Conservation (phyloP, 1,140 invertebrate species). For the Drosophila pseudoobscura region DNA sequence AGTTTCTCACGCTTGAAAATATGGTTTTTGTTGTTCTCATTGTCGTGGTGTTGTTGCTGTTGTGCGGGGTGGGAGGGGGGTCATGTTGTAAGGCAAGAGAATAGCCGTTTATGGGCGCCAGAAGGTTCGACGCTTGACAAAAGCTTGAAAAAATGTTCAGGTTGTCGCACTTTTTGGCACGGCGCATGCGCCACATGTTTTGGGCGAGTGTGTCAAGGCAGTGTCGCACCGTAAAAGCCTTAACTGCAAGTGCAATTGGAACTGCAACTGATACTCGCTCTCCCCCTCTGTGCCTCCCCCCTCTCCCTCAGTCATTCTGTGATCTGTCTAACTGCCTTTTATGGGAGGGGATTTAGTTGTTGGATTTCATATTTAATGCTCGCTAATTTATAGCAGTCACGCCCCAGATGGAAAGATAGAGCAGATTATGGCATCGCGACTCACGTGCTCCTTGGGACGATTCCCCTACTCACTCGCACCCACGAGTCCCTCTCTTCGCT, state of each 20-base stretch:
- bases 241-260: slow-evolving; percentile 40
- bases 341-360: slow-evolving; percentile 60
- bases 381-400: slow-evolving; percentile 67
- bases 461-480: neutral
- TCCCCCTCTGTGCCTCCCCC: neutral
- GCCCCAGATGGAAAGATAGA: slow-evolving; percentile 28
- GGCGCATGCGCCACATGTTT: slow-evolving; percentile 73
- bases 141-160: slow-evolving; percentile 28
- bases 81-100: slow-evolving; percentile 61
- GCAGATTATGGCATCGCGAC: slow-evolving; percentile 2
- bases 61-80: neutral
- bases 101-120: slow-evolving; percentile 72
- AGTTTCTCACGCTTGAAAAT: slow-evolving; percentile 78
- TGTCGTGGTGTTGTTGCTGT: slow-evolving; percentile 28
- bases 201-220: slow-evolving; percentile 76
- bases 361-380: slow-evolving; percentile 73
- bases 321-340: slow-evolving; percentile 57
- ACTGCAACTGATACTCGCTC: slow-evolving; percentile 36
- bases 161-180: slow-evolving; percentile 42
- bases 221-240: slow-evolving; percentile 38
- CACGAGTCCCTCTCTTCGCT: neutral
- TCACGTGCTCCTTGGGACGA: slow-evolving; percentile 28
- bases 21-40: slow-evolving; percentile 53
- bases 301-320: too few species aligned
- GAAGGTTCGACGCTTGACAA: slow-evolving; percentile 59